Evolutionary conservation across 1,140 invertebrate species (phyloP).

Genomic region (Chlorops oryzae): DNA sequence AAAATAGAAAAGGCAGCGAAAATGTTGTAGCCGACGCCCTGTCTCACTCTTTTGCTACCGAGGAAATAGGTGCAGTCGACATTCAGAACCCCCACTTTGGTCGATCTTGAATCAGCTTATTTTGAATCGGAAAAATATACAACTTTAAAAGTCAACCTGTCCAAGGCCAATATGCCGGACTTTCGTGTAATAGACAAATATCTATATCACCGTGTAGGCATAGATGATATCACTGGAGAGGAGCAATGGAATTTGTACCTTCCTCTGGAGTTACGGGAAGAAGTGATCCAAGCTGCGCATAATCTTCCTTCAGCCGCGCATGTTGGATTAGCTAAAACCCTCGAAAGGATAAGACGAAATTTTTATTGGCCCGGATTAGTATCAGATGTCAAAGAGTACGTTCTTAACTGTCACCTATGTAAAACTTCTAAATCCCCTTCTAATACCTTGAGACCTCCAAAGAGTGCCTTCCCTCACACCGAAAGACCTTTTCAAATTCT

Average conservation of each 20-base stretch:
- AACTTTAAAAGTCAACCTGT: not conserved
- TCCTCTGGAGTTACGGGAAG: not conserved
- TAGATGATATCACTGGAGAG: not conserved
- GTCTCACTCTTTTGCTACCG: too few relatives aligned
- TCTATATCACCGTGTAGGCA: not conserved
- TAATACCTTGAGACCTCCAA: not conserved
- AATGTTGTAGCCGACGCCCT: not conserved
- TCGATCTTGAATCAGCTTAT: constrained; percentile 6
- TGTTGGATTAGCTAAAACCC: not conserved
- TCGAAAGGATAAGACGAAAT: not conserved
- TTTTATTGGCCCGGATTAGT: too few relatives aligned
- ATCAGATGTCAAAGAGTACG: too few relatives aligned
- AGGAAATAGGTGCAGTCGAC: not conserved
- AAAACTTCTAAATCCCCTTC: constrained; percentile 4
- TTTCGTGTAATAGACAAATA: not conserved
- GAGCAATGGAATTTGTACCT: not conserved
- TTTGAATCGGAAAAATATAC: not conserved
- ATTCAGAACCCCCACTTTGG: not conserved
- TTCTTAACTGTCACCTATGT: constrained; percentile 6
- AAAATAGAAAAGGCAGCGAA: not conserved
- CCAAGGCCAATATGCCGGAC: not conserved
- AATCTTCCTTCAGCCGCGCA: not conserved
- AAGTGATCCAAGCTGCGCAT: not conserved
- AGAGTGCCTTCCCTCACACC: not conserved
- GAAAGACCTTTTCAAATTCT: not conserved